Base-by-base conservation (phyloP, 2,888 invertebrate genomes). In the Marronus borbonicus region DNA sequence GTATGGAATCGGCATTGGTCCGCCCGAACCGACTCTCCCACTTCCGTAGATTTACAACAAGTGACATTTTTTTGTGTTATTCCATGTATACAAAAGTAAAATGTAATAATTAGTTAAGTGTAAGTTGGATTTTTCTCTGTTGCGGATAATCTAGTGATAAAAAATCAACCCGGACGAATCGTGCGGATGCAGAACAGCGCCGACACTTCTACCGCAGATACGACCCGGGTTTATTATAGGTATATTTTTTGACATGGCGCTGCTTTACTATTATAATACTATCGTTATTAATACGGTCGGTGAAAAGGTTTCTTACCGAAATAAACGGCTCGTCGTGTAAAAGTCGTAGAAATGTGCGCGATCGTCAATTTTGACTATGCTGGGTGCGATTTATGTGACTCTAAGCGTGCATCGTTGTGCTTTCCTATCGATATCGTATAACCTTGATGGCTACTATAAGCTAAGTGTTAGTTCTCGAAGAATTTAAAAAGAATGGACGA, bases 1-100 rank as follows among this genome's bases (percentile, higher is more conserved):
- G 76, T 65, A 31, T 44, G 44, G 17, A 12, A 64, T 76, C 66
- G 76, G 68, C 24, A 49, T 69, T 50, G 62, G 49, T 44, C 36
- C 77, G 52, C 68, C 69, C 76, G 75, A 69, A 17, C 75, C 83
- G 84, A 84, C 84, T 86, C 86, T 87, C 86, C 86, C 85, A 85
- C 85, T 86, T 85, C 83, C 83, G 82, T 83, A 84, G 84, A 24
- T 83, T 84, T 72, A 72, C 58, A 70, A 70, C 83, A 85, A 85
- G 85, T 85, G 85, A 85, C 83, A 85, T 89, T 89, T 89, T 86
- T 89, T 90, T 90, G 88, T 88, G 88, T 89, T 89, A 86, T 86
- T 88, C 88, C 87, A 89, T 90, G 89, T 89, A 90, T 88, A 89
- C 89, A 88, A 88, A 88, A 87, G 86, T 88, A 88, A 86, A 86